Percentiles rank a stretch among this genome's conserved stretches.
Conservation (phyloP, 2,797 vertebrate genomes). For the Sciurus carolinensis region DNA sequence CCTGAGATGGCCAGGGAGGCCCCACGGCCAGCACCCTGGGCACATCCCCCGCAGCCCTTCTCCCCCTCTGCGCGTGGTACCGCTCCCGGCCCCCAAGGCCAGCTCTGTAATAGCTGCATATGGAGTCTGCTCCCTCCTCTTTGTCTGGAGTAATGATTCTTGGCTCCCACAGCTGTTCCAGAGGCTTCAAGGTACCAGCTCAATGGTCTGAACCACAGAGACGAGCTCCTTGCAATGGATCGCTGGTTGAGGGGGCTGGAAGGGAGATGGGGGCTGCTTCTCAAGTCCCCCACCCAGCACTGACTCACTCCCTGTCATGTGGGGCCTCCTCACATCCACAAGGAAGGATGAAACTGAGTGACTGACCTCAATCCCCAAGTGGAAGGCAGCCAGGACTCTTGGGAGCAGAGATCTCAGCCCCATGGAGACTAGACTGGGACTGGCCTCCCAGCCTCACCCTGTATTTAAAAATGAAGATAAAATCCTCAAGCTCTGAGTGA, state of each 20-base stretch:
- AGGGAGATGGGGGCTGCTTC: not conserved
- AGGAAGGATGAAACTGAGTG: not conserved
- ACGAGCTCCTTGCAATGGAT: constrained; percentile 69
- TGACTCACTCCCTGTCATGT: not conserved
- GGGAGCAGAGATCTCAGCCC: not conserved
- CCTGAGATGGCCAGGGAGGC: not conserved
- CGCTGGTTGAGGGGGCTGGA: not conserved
- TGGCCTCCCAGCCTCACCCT: not conserved
- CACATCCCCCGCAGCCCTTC: rapidly evolving
- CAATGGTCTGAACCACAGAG: constrained; percentile 90
- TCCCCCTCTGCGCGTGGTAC: rapidly evolving
- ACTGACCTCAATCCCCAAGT: not conserved
- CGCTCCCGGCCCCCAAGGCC: constrained; percentile 10
- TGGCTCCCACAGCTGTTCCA: constrained; percentile 89
- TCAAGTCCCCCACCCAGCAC: not conserved
- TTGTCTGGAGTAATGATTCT: constrained; percentile 77
- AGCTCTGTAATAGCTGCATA: constrained; percentile 29
- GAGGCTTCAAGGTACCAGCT: constrained; percentile 89
- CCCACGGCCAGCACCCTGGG: not conserved
- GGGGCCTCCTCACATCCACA: not conserved
- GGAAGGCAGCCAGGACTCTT: not conserved
- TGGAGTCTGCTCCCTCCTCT: constrained; percentile 18
- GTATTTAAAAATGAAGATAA: constrained; percentile 66
- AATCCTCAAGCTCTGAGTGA: constrained; percentile 18
- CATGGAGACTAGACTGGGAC: not conserved